Percentiles rank a stretch among this genome's conserved stretches.
Evolutionary conservation across 1,140 invertebrate genomes (phyloP).

Genomic region (Drosophila lowei): DNA sequence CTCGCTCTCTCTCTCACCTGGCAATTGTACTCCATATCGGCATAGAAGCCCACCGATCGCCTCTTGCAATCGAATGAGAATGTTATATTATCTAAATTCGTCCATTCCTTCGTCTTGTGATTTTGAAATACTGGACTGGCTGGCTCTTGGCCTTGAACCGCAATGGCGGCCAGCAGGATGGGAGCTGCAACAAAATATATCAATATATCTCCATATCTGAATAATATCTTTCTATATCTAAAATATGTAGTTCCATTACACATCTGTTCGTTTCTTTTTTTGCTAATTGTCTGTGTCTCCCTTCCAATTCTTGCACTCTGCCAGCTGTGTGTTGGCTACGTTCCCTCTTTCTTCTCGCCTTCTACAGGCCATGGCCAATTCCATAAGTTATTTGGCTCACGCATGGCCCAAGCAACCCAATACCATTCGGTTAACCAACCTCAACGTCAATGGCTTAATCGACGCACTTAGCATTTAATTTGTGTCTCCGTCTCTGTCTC

Average conservation of each 20-base stretch:
- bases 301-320: constrained; percentile 19
- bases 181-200: constrained; percentile 22
- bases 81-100: constrained; percentile 86
- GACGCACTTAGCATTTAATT: constrained; percentile 77
- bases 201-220: no score
- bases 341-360: constrained; percentile 19
- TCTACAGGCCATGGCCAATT: constrained; percentile 40
- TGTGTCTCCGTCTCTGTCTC: constrained; percentile 42
- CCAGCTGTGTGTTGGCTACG: constrained; percentile 9
- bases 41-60: constrained; percentile 86
- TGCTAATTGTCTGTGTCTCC: constrained; percentile 1
- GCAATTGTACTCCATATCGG: constrained; percentile 86
- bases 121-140: constrained; percentile 83
- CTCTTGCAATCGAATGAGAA: constrained; percentile 86
- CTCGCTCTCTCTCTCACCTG: constrained; percentile 74
- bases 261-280: background rate
- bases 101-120: constrained; percentile 85
- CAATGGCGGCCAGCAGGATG: constrained; percentile 57
- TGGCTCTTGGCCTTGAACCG: constrained; percentile 64
- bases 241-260: background rate
- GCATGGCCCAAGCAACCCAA: constrained; percentile 41
- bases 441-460: constrained; percentile 60
- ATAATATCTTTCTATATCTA: no score
- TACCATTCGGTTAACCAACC: constrained; percentile 30
- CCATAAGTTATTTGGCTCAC: constrained; percentile 68